A percentile compares a stretch with the other conserved stretches of the same genome.
Evolutionary conservation across 2,888 invertebrate genomes (phyloP).

Genomic region (Mantis religiosa): DNA sequence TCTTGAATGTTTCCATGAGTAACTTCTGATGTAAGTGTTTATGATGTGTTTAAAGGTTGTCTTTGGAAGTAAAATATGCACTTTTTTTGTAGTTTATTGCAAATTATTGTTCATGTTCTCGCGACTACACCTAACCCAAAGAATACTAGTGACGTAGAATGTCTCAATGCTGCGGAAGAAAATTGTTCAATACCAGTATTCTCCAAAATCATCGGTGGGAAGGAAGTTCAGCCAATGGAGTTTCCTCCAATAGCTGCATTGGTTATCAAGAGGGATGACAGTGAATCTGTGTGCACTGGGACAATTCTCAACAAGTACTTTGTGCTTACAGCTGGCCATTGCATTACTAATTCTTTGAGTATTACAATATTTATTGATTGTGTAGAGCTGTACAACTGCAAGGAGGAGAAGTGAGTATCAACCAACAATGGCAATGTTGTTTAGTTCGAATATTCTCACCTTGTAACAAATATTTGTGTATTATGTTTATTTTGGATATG

Average conservation of each 20-base stretch:
- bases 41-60: too few species aligned
- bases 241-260: neutral
- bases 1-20: too few species aligned
- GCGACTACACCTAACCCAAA: neutral
- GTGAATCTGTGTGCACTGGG: neutral
- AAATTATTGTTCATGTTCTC: neutral
- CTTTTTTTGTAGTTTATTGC: neutral
- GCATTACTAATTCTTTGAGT: neutral
- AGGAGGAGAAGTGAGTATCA: neutral
- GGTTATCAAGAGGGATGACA: neutral
- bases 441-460: too few species aligned
- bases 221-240: neutral
- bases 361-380: neutral
- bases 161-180: neutral
- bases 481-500: too few species aligned
- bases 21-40: neutral
- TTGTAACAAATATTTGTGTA: too few species aligned
- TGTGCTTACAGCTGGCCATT: neutral
- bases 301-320: neutral
- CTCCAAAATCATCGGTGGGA: neutral
- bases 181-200: neutral
- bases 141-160: neutral
- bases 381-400: neutral
- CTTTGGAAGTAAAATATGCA: neutral
- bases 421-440: neutral